Evolutionary conservation across 2,888 invertebrate genomes (phyloP), one percentile per base, ranked within the genome.

Genomic region (Calliopum simillimum): DNA sequence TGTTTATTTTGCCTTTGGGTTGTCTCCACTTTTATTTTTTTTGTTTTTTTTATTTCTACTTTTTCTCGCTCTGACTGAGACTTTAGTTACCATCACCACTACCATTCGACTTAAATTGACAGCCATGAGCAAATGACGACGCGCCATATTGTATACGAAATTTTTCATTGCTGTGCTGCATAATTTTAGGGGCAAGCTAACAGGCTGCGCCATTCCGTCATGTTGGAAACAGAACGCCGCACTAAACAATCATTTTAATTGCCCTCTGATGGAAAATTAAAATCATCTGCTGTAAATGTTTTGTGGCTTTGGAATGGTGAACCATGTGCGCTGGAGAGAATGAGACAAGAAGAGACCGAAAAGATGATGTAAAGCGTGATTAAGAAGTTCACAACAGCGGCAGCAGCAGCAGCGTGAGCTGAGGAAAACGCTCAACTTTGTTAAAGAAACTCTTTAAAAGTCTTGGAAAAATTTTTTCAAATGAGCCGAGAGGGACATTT

Each of bases 181-280:
- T 53, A 64, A 53, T 64, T 51, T 53, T 51, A 64, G 66, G 66
- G 55, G 44, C 56, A 19, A 49, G 33, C 55, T 41, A 21, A 21
- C 19, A 41, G 16, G n/a, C 51, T n/a, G 12, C 8, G 16, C 51
- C 2, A n/a, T 49, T 49, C 51, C n/a, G 51, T 19, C 19, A 49
- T 49, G 16, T n/a, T 49, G n/a, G n/a, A n/a, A n/a, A 44, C 70
- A 73, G 70, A 64, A 68, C 68, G 69, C 49, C 72, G 72, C 74
- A 73, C 72, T 68, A 64, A 72, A 72, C 74, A 75, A 75, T 74
- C 71, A 69, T 72, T 74, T 73, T 74, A 74, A 74, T 74, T 72
- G 74, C 73, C 73, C 59, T 67, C 67, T 41, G 51, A 62, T 58
- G 68, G 68, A 58, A 59, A 68, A 68, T 68, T 68, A 68, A 68